Base-by-base conservation (phyloP, 1,140 invertebrate species). In the Parapsyche elsis region DNA sequence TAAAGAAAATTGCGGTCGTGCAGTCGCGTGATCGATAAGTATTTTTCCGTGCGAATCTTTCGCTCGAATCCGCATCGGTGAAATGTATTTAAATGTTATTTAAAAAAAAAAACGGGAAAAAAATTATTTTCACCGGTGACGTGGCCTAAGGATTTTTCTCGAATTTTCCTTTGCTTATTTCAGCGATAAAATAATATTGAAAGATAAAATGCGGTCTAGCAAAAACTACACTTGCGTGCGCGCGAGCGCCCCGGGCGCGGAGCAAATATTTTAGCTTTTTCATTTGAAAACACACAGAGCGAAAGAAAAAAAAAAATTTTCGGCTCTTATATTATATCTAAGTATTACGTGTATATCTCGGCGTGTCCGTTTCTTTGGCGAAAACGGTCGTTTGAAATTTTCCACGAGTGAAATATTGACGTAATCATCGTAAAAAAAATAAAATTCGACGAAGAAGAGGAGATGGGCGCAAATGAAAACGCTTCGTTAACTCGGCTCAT, bases 221-320 rank as follows among this genome's bases (percentile, higher is more conserved):
- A 61, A 61, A 21, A 23, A 16, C 59, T 61, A 61, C 59, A 23
- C 19, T 61, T 19, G 21, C n/a, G 9, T 10, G 59, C 59, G 59
- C 49, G 16, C 10, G 59, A 23, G 21, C 59, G 21, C 59, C 59
- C 59, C 59, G 2, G 49, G 16, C 49, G 12, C 49, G 16, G 49
- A 53, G 21, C 59, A 61, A 61, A 61, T 61, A 61, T 61, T 61
- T 61, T 61, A 61, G 59, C 59, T 61, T 61, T 61, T 61, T 61
- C 59, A 61, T 61, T 61, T 23, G 59, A 61, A 61, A 61, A 61
- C 21, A 61, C 59, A 61, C 30, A 38, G 30, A 38, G 30, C 30
- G 30, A 38, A 4, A 38, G 30, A 38, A 38, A 38, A 38, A 38
- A 38, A 38, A 38, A n/a, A n/a, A n/a, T n/a, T n/a, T 38, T 38